phyloP scores from a whole-genome alignment of 2,113 vertebrate genomes.

The Poeciliopsis turrubarensis region DNA sequence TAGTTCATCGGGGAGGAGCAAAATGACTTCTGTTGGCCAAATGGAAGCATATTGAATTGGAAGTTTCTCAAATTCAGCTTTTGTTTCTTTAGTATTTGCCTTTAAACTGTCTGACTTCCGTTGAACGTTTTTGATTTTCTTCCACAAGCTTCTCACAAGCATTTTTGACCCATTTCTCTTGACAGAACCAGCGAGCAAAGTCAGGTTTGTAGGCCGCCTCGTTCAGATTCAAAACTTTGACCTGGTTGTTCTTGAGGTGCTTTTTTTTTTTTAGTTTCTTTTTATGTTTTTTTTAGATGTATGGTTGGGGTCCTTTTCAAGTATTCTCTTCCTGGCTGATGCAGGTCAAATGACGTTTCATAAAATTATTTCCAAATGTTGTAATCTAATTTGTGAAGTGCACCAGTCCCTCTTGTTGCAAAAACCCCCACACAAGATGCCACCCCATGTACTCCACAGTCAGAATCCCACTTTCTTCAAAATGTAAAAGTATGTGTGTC shows the following conservation, averaged over 20 bases:
- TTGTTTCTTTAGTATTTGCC: not conserved
- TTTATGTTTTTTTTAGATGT: too few relatives aligned
- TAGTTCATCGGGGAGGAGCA: not conserved
- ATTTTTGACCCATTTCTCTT: not conserved
- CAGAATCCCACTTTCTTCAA: not conserved
- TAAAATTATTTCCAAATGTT: not conserved
- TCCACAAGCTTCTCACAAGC: not conserved
- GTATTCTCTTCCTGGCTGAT: too few relatives aligned
- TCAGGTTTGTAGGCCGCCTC: too few relatives aligned
- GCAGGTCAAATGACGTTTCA: too few relatives aligned
- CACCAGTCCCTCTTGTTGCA: not conserved
- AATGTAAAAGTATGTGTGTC: not conserved
- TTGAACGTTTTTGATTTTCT: not conserved
- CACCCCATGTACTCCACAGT: not conserved
- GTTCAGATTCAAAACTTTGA: too few relatives aligned
- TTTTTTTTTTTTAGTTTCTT: too few relatives aligned
- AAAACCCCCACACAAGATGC: not conserved
- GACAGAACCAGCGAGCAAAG: too few relatives aligned
- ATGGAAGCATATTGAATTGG: too few relatives aligned
- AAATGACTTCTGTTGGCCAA: too few relatives aligned
- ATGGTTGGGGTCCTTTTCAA: too few relatives aligned
- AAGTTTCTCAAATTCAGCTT: too few relatives aligned
- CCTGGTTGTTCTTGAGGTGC: too few relatives aligned
- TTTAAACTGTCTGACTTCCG: not conserved
- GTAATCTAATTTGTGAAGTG: not conserved